A percentile compares a stretch with the other conserved stretches of the same genome.
These are phyloP conservation scores for Gymnocypris eckloni DNA, from an alignment of 2,797 vertebrate genomes.

Conservation along the genomic window DNA sequence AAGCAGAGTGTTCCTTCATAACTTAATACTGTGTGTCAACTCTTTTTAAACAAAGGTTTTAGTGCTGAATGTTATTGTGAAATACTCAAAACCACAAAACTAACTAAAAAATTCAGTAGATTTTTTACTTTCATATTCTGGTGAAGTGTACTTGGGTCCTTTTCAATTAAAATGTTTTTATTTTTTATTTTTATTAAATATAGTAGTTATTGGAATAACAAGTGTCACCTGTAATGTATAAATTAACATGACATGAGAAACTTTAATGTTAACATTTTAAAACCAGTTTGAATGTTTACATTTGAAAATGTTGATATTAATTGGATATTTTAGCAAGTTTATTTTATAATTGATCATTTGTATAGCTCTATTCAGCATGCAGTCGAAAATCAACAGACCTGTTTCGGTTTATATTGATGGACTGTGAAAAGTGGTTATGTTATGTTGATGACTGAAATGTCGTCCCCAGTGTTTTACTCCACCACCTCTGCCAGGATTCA, in stretches of 20 bases:
- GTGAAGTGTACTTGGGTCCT: neutral
- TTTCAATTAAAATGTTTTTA: neutral
- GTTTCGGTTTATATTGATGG: neutral
- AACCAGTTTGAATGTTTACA: neutral
- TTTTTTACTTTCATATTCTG: neutral
- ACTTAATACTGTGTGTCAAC: neutral
- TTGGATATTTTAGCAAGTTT: neutral
- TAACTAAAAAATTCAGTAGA: neutral
- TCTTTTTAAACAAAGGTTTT: neutral
- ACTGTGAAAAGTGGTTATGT: neutral
- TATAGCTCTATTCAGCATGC: neutral
- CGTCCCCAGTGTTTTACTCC: neutral
- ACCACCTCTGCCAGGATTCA: conserved; percentile 15
- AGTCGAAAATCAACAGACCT: neutral
- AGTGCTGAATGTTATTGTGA: neutral
- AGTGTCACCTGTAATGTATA: neutral
- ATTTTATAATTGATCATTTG: neutral
- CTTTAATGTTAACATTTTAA: neutral
- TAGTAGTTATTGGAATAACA: neutral
- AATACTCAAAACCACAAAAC: neutral
- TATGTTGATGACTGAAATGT: neutral
- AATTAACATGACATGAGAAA: neutral
- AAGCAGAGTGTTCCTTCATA: neutral
- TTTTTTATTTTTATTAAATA: neutral
- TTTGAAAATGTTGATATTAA: neutral